phyloP scores from a whole-genome alignment of 2,888 invertebrate species.

The Ennomos fuscantarius region DNA sequence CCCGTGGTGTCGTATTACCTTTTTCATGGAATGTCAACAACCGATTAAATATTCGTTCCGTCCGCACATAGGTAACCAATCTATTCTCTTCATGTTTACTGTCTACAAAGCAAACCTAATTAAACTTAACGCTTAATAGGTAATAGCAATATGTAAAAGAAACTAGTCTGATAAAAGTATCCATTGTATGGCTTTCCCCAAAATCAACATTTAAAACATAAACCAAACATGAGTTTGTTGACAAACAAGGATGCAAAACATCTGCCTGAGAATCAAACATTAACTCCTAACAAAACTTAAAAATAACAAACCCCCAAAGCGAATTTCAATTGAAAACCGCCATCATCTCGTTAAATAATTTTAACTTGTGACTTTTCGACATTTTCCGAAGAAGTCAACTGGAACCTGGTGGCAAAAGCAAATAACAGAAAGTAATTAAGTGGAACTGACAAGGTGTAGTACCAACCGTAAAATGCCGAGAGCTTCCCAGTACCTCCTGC shows the following conservation, averaged over 20 bases:
- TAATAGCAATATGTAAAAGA: background rate
- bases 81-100: constrained; percentile 15
- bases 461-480: constrained; percentile 29
- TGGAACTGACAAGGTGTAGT: constrained; percentile 36
- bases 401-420: constrained; percentile 2
- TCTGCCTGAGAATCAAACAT: background rate
- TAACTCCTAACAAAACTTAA: background rate
- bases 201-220: background rate
- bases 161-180: background rate
- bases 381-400: background rate
- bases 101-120: constrained; percentile 8
- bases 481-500: constrained; percentile 23
- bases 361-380: no score
- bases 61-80: constrained; percentile 43
- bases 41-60: constrained; percentile 63
- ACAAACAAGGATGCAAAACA: constrained; percentile 5
- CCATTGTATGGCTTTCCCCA: background rate
- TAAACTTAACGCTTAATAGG: constrained; percentile 12
- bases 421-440: constrained; percentile 29
- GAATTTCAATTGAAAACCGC: no score
- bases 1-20: constrained; percentile 65
- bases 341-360: no score
- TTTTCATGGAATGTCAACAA: constrained; percentile 66
- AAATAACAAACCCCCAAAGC: background rate
- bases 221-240: constrained; percentile 1